Conservation (phyloP, 2,113 vertebrate species). For the Podiceps cristatus region DNA sequence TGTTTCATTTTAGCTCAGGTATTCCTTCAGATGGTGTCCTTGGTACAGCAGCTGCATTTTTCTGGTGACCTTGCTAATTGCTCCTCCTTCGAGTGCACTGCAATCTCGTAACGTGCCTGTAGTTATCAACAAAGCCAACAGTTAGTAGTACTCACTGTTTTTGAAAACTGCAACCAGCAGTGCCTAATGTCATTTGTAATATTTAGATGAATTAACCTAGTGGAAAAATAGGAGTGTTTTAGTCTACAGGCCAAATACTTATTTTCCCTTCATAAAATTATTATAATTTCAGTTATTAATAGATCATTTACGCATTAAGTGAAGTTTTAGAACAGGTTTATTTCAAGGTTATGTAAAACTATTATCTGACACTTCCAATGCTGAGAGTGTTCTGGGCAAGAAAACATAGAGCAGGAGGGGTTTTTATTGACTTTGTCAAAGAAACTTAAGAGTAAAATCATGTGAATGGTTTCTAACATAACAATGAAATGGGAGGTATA, state of each 20-base stretch:
- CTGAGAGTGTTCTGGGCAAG: neutral
- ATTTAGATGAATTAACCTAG: neutral
- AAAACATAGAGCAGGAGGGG: neutral
- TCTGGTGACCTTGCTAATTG: neutral
- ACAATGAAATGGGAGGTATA: neutral
- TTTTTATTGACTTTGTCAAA: neutral
- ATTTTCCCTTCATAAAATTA: neutral
- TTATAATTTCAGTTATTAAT: neutral
- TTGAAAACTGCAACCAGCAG: slow-evolving; percentile 61
- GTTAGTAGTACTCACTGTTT: neutral
- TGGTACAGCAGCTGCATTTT: neutral
- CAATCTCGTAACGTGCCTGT: neutral
- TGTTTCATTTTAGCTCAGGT: slow-evolving; percentile 41
- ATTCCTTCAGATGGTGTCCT: slow-evolving; percentile 11
- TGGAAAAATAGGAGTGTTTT: neutral
- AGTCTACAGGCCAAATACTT: neutral
- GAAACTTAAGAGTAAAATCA: neutral
- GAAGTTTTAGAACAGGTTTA: neutral
- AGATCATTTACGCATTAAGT: neutral
- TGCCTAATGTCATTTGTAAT: neutral
- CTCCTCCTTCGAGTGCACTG: neutral
- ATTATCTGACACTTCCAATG: neutral
- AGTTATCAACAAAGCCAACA: slow-evolving; percentile 6
- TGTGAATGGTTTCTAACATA: neutral
- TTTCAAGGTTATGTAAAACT: neutral